phyloP scores from a whole-genome alignment of 2,888 invertebrate genomes.

The Margaritifera margaritifera region DNA sequence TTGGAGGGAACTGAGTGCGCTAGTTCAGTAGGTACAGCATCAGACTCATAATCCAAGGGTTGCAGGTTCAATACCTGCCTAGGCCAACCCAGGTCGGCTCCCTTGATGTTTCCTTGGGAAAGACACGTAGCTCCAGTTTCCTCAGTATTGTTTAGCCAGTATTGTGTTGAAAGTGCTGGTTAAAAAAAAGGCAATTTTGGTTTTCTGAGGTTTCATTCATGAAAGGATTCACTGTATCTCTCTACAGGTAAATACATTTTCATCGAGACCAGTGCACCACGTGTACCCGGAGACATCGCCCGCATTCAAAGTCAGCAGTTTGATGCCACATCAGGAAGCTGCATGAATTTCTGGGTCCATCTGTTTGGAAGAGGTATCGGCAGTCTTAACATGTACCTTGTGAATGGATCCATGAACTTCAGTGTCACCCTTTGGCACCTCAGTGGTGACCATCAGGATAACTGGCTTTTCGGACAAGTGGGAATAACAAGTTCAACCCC shows the following conservation, averaged over 20 bases:
- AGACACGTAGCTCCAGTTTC: too few relatives aligned
- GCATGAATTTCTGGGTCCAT: conserved; percentile 65
- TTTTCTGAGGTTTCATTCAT: neutral
- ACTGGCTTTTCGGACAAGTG: conserved; percentile 57
- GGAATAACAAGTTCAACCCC: conserved; percentile 31
- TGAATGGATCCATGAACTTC: conserved; percentile 29
- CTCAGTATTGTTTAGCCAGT: too few relatives aligned
- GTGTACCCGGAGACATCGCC: conserved; percentile 45
- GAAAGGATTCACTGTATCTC: neutral
- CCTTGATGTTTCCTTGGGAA: too few relatives aligned
- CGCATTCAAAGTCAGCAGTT: conserved; percentile 48
- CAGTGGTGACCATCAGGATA: conserved; percentile 46
- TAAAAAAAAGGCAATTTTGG: too few relatives aligned
- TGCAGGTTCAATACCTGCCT: too few relatives aligned
- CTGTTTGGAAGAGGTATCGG: conserved; percentile 65
- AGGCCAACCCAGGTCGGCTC: too few relatives aligned
- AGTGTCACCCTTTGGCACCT: conserved; percentile 59
- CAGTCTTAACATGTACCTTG: conserved; percentile 51
- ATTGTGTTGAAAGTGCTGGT: too few relatives aligned
- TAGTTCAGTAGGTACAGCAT: too few relatives aligned
- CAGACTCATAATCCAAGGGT: too few relatives aligned
- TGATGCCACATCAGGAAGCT: conserved; percentile 30
- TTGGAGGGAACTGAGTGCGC: too few relatives aligned
- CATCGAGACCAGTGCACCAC: conserved; percentile 63
- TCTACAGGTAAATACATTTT: conserved; percentile 74